These are phyloP conservation scores for Gephyroberyx darwinii DNA, from an alignment of 2,797 vertebrate genomes.

Conservation along the genomic window DNA sequence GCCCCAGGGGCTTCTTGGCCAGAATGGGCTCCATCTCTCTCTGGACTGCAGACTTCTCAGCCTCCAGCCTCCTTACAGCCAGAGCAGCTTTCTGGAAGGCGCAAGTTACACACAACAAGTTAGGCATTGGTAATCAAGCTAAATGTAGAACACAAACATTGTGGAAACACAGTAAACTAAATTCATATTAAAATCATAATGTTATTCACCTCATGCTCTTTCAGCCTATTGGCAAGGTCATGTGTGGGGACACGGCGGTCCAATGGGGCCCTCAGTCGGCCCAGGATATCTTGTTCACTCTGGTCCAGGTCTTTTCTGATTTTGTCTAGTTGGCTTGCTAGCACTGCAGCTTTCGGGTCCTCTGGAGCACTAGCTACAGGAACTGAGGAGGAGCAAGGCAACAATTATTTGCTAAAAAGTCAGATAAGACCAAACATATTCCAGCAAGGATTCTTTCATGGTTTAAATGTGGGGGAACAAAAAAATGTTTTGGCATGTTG, in stretches of 20 bases:
- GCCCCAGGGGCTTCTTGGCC: constrained; percentile 80
- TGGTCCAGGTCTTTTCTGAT: constrained; percentile 81
- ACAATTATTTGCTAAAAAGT: neutral
- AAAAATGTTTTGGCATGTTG: neutral
- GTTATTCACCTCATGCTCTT: constrained; percentile 84
- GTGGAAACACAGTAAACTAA: neutral
- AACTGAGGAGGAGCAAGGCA: constrained; percentile 49
- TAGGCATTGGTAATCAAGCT: neutral
- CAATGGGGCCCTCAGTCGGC: constrained; percentile 82
- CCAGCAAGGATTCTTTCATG: neutral
- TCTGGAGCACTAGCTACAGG: constrained; percentile 65
- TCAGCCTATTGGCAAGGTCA: constrained; percentile 84
- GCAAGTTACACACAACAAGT: neutral
- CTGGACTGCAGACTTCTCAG: constrained; percentile 84
- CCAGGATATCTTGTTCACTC: constrained; percentile 81
- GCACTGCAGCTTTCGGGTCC: constrained; percentile 78
- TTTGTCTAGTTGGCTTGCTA: constrained; percentile 80
- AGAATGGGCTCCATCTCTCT: constrained; percentile 85
- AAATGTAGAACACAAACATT: neutral
- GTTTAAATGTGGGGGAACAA: neutral
- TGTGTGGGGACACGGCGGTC: constrained; percentile 77
- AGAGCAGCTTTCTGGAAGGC: constrained; percentile 78
- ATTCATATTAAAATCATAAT: neutral
- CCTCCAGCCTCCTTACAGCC: constrained; percentile 82
- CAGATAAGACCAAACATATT: neutral